A percentile compares a stretch with the other conserved stretches of the same genome.
Evolutionary conservation across 1,140 invertebrate genomes (phyloP).

Genomic region (Pantala flavescens): DNA sequence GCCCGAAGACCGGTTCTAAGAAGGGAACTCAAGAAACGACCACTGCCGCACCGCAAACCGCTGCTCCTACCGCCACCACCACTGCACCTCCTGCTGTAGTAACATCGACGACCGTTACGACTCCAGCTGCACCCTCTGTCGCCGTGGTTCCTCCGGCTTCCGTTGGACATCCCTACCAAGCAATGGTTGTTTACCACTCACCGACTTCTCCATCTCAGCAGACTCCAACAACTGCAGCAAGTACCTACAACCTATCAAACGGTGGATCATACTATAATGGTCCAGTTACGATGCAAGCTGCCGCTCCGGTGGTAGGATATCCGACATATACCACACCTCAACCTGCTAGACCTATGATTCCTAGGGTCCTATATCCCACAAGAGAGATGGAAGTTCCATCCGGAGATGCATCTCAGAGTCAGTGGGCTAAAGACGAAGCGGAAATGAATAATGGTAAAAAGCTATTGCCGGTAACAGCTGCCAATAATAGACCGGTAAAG

Average conservation of each 20-base stretch:
- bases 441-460: neutral
- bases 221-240: too few relatives aligned
- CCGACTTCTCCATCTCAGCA: neutral
- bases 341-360: neutral
- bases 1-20: constrained; percentile 47
- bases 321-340: neutral
- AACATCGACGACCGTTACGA: neutral
- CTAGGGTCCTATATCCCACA: neutral
- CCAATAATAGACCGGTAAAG: constrained; percentile 23
- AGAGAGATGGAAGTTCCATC: neutral
- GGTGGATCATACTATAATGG: neutral
- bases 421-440: neutral
- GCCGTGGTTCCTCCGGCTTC: neutral
- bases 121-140: neutral
- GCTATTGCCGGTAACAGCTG: neutral
- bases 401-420: neutral
- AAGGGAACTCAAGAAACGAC: neutral
- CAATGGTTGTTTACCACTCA: neutral
- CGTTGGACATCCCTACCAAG: neutral
- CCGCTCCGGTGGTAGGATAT: neutral
- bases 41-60: neutral
- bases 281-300: neutral
- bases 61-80: neutral
- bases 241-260: neutral
- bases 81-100: neutral